Conservation (phyloP, 2,888 invertebrate genomes). For the Phaonia tiefii region DNA sequence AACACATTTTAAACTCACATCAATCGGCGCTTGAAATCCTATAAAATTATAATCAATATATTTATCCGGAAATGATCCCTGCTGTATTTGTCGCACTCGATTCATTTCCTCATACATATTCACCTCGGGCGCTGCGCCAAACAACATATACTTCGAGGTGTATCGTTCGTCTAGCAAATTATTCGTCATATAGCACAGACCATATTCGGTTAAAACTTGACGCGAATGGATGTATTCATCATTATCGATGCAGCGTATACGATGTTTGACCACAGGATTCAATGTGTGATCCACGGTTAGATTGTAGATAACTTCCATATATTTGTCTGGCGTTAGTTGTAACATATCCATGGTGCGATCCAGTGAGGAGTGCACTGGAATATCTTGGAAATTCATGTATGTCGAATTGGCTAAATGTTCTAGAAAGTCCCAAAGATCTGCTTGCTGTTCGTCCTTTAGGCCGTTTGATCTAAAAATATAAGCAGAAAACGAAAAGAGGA, state of each 20-base stretch:
- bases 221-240: conserved; percentile 69
- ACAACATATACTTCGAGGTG: conserved; percentile 74
- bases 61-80: conserved; percentile 74
- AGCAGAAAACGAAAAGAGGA: background rate
- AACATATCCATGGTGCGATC: conserved; percentile 72
- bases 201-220: conserved; percentile 79
- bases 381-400: conserved; percentile 77
- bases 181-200: conserved; percentile 78
- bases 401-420: conserved; percentile 79
- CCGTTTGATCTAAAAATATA: conserved; percentile 51
- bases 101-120: conserved; percentile 44
- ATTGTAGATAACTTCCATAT: conserved; percentile 79
- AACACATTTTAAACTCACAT: conserved; percentile 45
- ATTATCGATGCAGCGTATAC: conserved; percentile 61
- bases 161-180: conserved; percentile 71
- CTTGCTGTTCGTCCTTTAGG: conserved; percentile 53
- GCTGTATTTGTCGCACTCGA: conserved; percentile 57
- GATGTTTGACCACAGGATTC: conserved; percentile 48
- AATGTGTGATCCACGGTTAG: conserved; percentile 74
- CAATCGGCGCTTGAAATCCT: conserved; percentile 71
- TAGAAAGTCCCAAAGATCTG: conserved; percentile 73
- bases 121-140: conserved; percentile 70
- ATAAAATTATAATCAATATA: conserved; percentile 74
- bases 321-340: conserved; percentile 74
- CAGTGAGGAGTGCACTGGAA: conserved; percentile 67